Evolutionary conservation across 2,113 vertebrate species (phyloP).

Genomic region (Sturnira hondurensis): DNA sequence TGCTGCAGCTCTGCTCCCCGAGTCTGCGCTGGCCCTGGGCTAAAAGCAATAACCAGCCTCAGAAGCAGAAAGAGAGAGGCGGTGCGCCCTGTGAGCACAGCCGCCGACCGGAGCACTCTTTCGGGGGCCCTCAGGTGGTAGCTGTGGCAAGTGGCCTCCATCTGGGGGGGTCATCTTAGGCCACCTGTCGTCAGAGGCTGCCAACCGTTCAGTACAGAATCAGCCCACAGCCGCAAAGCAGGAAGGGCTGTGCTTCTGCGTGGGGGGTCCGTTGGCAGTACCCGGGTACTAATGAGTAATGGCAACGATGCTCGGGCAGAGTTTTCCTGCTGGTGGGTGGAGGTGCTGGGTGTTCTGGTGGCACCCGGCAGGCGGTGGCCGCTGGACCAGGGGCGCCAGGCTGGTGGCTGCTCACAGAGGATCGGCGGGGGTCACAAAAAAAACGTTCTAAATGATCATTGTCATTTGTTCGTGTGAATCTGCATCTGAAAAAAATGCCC

Average conservation of each 20-base stretch:
- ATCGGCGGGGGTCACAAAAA: background rate
- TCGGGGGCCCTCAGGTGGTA: background rate
- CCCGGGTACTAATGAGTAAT: background rate
- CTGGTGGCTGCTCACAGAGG: background rate
- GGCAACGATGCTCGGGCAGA: background rate
- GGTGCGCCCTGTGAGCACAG: fast-evolving
- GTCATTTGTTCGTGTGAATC: background rate
- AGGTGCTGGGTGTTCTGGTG: background rate
- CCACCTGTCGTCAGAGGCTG: slow-evolving; percentile 5
- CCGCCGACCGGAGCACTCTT: background rate
- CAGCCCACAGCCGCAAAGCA: background rate
- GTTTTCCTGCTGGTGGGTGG: background rate
- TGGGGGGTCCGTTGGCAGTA: background rate
- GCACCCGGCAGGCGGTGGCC: background rate
- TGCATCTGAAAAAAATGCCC: background rate
- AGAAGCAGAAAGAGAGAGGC: slow-evolving; percentile 32
- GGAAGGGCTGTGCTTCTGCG: background rate
- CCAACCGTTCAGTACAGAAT: slow-evolving; percentile 7
- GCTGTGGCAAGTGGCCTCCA: background rate
- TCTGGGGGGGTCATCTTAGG: background rate
- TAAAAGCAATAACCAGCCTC: slow-evolving; percentile 47
- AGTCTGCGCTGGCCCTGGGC: slow-evolving; percentile 9
- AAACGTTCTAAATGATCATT: background rate
- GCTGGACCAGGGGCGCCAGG: background rate
- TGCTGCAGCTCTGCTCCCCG: slow-evolving; percentile 23